A percentile compares a stretch with the other conserved stretches of the same genome.
Evolutionary conservation across 2,113 vertebrate genomes (phyloP).

Genomic region (Carassius gibelio): DNA sequence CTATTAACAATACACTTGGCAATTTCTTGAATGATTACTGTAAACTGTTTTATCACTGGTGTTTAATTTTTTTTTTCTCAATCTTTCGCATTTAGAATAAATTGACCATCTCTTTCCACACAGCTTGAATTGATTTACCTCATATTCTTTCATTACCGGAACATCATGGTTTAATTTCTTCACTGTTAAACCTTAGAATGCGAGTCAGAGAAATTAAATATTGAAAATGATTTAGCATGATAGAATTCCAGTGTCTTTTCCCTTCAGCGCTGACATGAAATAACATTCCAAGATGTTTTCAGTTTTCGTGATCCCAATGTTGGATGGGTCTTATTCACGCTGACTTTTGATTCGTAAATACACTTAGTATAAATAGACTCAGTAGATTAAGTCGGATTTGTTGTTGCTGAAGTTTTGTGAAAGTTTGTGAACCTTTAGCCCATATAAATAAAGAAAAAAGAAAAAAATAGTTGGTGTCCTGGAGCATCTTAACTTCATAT

Average conservation of each 20-base stretch:
- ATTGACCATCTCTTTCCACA: not conserved
- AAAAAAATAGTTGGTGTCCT: too few relatives aligned
- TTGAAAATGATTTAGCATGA: not conserved
- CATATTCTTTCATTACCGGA: not conserved
- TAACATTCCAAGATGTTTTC: not conserved
- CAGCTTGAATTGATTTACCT: not conserved
- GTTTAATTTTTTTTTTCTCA: not conserved
- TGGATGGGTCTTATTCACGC: not conserved
- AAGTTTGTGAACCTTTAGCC: not conserved
- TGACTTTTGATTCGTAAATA: not conserved
- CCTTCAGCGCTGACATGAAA: not conserved
- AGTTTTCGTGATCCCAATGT: not conserved
- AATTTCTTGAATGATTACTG: not conserved
- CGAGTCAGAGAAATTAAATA: not conserved
- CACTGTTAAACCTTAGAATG: not conserved
- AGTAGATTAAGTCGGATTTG: not conserved
- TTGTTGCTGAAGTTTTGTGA: not conserved
- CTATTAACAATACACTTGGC: not conserved
- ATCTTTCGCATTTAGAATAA: not conserved
- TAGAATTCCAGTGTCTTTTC: not conserved
- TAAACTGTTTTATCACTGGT: not conserved
- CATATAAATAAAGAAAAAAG: too few relatives aligned
- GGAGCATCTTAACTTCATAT: not conserved
- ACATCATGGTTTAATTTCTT: not conserved
- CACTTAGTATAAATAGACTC: not conserved